Conservation (phyloP, 1,140 invertebrate species). For the Micrasema minimum region DNA sequence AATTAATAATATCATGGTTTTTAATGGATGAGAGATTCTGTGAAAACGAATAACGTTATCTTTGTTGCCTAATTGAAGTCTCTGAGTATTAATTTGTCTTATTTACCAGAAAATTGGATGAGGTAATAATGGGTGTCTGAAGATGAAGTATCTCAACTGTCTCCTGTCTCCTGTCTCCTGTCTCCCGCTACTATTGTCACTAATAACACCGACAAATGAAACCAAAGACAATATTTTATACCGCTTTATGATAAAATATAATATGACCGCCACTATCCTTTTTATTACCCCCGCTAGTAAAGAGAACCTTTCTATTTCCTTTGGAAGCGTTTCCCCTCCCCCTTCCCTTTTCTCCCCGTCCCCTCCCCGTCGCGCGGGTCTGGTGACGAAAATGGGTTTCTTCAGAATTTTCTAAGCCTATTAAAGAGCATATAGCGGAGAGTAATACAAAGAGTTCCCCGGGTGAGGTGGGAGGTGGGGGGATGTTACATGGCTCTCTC, state of each 20-base stretch:
- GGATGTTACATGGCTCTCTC: background rate
- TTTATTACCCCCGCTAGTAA: slow-evolving; percentile 17
- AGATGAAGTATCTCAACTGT: no score
- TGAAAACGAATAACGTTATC: no score
- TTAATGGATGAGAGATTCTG: no score
- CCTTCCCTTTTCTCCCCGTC: slow-evolving; percentile 9
- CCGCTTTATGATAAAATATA: slow-evolving; percentile 8
- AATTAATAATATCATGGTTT: no score
- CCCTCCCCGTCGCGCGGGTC: background rate
- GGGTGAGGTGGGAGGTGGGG: slow-evolving; percentile 2
- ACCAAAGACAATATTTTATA: background rate
- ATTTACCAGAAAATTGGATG: no score
- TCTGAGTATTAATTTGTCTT: no score
- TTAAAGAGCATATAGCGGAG: slow-evolving; percentile 14
- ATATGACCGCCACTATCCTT: slow-evolving; percentile 17
- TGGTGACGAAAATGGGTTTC: slow-evolving; percentile 36
- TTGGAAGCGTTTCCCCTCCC: slow-evolving; percentile 14
- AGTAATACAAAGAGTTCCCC: slow-evolving; percentile 22
- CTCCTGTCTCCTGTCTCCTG: no score
- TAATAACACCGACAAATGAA: no score
- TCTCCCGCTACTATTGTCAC: no score
- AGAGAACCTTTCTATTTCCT: no score
- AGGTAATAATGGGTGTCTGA: no score
- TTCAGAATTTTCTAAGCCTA: slow-evolving; percentile 36
- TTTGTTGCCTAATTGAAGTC: no score